These are phyloP conservation scores for Pomacea maculata DNA, from an alignment of 1,140 invertebrate species.

Conservation along the genomic window DNA sequence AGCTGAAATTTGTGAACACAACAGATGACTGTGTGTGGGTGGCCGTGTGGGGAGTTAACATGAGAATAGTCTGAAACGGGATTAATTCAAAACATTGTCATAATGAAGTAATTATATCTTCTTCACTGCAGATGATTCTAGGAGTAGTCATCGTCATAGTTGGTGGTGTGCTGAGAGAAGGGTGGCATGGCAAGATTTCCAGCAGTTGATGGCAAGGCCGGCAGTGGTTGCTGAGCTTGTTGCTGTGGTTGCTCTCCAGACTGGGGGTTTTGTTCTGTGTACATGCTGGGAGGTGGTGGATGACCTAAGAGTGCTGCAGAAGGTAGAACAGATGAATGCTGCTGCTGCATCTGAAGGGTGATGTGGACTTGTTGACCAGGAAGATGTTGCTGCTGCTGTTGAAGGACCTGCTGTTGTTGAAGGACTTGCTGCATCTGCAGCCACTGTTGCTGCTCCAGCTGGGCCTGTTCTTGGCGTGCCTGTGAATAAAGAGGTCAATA, in stretches of 20 bases:
- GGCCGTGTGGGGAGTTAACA: too few relatives aligned
- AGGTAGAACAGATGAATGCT: background rate
- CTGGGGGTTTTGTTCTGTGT: background rate
- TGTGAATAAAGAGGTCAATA: constrained; percentile 46
- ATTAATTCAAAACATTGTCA: too few relatives aligned
- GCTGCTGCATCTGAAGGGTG: constrained; percentile 17
- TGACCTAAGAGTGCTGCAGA: background rate
- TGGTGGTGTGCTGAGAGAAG: background rate
- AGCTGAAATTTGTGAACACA: too few relatives aligned
- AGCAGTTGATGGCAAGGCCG: background rate
- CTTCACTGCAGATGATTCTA: background rate
- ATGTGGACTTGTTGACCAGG: constrained; percentile 17
- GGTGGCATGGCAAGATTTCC: constrained; percentile 15
- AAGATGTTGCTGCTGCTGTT: constrained; percentile 28
- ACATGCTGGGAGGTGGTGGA: background rate
- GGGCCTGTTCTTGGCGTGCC: constrained; percentile 89
- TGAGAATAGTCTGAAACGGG: too few relatives aligned
- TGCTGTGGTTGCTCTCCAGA: background rate
- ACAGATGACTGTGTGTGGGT: too few relatives aligned
- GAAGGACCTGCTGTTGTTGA: constrained; percentile 62
- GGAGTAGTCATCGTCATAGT: constrained; percentile 19
- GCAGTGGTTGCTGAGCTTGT: background rate
- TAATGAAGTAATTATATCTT: too few relatives aligned
- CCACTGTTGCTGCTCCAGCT: constrained; percentile 89
- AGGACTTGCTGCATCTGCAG: constrained; percentile 79